A percentile compares a stretch with the other conserved stretches of the same genome.
These are phyloP conservation scores for Pitta sordida DNA, from an alignment of 2,113 vertebrate genomes.

Conservation along the genomic window DNA sequence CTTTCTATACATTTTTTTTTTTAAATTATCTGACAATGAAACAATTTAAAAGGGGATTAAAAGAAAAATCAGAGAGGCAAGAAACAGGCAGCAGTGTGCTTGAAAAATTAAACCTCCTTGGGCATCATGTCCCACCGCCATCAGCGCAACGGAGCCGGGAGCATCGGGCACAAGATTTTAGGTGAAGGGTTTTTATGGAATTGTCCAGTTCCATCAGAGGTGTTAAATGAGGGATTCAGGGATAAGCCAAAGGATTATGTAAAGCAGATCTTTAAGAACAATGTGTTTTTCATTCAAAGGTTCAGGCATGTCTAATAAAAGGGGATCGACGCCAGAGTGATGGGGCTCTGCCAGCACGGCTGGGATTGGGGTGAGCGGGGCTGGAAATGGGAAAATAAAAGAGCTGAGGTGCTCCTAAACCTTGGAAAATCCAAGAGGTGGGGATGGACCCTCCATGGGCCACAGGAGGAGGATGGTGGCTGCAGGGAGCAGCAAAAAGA, in stretches of 20 bases:
- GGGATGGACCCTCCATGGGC: fast-evolving
- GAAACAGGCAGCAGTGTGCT: not conserved
- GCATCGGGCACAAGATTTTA: not conserved
- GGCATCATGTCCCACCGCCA: not conserved
- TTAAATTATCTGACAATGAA: not conserved
- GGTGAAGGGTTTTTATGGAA: not conserved
- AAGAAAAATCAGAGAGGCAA: not conserved
- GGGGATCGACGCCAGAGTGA: not conserved
- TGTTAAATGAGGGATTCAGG: conserved; percentile 10
- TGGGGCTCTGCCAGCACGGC: not conserved
- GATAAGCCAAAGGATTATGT: conserved; percentile 11
- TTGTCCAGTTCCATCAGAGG: not conserved
- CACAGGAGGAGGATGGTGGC: not conserved
- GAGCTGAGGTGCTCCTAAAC: not conserved
- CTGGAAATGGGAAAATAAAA: not conserved
- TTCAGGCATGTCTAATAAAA: not conserved
- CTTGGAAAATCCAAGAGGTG: not conserved
- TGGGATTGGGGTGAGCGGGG: not conserved
- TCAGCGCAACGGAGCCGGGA: fast-evolving
- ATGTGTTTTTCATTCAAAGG: not conserved
- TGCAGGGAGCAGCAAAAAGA: not conserved
- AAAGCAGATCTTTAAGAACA: not conserved
- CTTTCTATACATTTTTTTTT: not conserved
- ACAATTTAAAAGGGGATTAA: not conserved
- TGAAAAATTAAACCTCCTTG: not conserved